These are phyloP conservation scores for Ips typographus DNA, from an alignment of 1,140 invertebrate genomes.

Conservation along the genomic window DNA sequence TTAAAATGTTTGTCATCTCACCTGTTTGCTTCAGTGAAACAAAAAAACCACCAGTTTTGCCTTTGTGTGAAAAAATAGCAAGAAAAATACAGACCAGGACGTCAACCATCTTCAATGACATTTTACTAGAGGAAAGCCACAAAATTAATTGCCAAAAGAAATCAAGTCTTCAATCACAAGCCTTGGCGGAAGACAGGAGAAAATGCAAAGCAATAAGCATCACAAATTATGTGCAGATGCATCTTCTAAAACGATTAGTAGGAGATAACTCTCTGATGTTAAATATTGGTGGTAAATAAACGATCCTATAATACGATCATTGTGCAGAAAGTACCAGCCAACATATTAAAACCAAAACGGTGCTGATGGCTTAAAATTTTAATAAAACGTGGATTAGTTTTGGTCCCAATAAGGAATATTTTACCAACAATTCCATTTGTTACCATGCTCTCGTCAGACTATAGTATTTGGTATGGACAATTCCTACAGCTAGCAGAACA, in stretches of 20 bases:
- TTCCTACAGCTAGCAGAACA: constrained; percentile 9
- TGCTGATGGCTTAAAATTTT: constrained; percentile 13
- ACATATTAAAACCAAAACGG: constrained; percentile 16
- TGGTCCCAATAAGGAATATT: constrained; percentile 17
- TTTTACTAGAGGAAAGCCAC: too few species aligned
- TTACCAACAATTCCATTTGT: constrained; percentile 16
- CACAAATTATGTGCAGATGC: constrained; percentile 14
- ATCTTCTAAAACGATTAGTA: constrained; percentile 1
- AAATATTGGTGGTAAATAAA: constrained; percentile 8
- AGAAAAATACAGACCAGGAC: too few species aligned
- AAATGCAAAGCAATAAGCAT: too few species aligned
- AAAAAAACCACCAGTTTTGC: too few species aligned
- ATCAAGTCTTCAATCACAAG: too few species aligned
- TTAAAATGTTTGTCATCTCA: too few species aligned
- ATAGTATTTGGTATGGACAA: constrained; percentile 24
- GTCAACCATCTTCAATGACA: too few species aligned
- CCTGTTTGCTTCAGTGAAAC: too few species aligned
- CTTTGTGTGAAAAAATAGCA: too few species aligned
- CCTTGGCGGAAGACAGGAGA: too few species aligned
- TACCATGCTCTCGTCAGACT: constrained; percentile 15
- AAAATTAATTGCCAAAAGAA: too few species aligned
- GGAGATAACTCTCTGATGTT: constrained; percentile 1
- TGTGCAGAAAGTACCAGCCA: constrained; percentile 11
- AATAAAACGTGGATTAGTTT: constrained; percentile 16
- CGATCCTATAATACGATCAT: constrained; percentile 12